Base-by-base conservation (phyloP, 2,888 invertebrate genomes). In the Lasioglossum calceatum region DNA sequence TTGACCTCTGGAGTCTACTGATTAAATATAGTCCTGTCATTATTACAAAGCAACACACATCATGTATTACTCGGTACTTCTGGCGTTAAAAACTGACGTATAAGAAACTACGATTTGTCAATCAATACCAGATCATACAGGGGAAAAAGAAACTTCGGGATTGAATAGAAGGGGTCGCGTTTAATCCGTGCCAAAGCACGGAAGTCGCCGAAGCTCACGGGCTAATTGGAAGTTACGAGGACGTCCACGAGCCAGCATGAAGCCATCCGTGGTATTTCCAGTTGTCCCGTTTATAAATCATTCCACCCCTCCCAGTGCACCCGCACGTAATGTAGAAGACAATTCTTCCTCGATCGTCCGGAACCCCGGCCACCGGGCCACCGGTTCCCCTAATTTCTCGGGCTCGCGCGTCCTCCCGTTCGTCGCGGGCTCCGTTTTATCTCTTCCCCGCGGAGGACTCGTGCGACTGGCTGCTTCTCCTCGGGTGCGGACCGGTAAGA, bases 191-290 rank as follows among this genome's bases (percentile, higher is more conserved):
- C 74, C 81, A n/a, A 84, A 79, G 86, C 88, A 58, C 76, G 82
- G 82, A 86, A 88, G 88, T 89, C 81, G 74, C 75, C 75, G 72
- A 88, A 88, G 77, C 86, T 71, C 77, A 74, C 36, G 39, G 77
- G 64, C 83, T 90, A 89, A 90, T 89, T 90, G 89, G 77, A 89
- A 91, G 90, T 90, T 91, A 89, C 88, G 90, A 90, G 90, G 82
- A 83, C 81, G 84, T 50, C 42, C 54, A 83, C 79, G 79, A 82
- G 89, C 77, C 87, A 72, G 89, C 87, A 89, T 83, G 87, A 87
- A 89, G 82, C 85, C 84, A 77, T 87, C 86, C 84, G 76, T 77
- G 86, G 88, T 82, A 88, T 89, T 91, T 88, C 85, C 88, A 87
- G 88, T 91, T 84, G 91, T 88, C 86, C 75, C 89, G 81, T 82